phyloP scores from a whole-genome alignment of 2,113 vertebrate genomes.

The Vidua macroura region DNA sequence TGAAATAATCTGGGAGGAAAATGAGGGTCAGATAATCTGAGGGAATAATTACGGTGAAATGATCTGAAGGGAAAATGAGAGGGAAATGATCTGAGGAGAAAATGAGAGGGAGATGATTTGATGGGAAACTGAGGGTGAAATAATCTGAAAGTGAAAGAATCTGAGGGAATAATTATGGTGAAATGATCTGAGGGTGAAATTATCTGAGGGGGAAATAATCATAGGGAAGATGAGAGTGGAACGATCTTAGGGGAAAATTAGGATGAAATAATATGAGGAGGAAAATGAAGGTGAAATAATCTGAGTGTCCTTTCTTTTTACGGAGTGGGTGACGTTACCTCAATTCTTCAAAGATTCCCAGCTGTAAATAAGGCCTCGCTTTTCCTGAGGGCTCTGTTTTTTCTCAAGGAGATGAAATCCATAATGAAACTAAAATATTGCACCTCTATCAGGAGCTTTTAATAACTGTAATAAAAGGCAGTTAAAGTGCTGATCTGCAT shows the following conservation, averaged over 20 bases:
- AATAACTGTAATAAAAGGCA: conserved; percentile 37
- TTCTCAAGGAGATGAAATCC: neutral
- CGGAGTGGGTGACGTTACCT: accelerated
- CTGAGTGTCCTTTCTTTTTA: neutral
- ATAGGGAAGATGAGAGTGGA: neutral
- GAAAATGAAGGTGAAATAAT: too few relatives aligned
- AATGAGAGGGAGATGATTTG: neutral
- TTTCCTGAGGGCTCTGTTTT: neutral
- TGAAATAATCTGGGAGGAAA: accelerated
- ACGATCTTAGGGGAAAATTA: neutral
- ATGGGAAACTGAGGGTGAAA: neutral
- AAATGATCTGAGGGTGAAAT: too few relatives aligned
- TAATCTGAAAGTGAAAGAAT: neutral
- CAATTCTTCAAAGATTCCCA: neutral
- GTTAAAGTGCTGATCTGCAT: conserved; percentile 17
- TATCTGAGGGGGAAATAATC: neutral
- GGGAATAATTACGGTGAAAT: neutral
- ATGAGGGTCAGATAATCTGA: too few relatives aligned
- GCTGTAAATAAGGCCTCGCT: neutral
- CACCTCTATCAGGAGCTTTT: conserved; percentile 16
- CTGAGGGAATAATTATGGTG: neutral
- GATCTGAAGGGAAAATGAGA: neutral
- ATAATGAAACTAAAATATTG: conserved; percentile 10
- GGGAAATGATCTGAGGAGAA: accelerated
- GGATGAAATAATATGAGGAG: accelerated